Conservation (phyloP, 2,113 vertebrate genomes). For the Pipra filicauda region DNA sequence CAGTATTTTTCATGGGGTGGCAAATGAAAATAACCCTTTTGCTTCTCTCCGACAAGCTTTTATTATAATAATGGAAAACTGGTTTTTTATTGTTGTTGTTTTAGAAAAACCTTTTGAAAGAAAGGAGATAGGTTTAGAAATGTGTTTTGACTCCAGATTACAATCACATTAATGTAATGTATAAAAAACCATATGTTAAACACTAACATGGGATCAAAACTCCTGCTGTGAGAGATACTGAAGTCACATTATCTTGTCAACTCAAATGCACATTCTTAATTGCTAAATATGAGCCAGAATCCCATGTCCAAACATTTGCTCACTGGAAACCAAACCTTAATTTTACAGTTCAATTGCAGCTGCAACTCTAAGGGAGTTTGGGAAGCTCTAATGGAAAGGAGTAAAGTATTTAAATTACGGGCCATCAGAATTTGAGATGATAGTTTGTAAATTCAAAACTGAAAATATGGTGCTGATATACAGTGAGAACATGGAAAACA, state of each 20-base stretch:
- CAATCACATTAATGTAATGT: conserved; percentile 1
- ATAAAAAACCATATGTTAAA: neutral
- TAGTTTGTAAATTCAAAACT: neutral
- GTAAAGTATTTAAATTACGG: neutral
- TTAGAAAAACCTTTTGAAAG: neutral
- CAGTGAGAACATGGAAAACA: neutral
- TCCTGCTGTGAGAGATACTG: neutral
- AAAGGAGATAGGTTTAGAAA: neutral
- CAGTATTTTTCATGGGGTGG: neutral
- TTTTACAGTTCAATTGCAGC: conserved; percentile 45
- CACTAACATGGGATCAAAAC: conserved; percentile 19
- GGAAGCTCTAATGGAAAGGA: neutral
- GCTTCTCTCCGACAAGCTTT: neutral
- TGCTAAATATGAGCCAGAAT: conserved; percentile 49
- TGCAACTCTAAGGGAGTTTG: neutral
- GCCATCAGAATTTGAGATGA: neutral
- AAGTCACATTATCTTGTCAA: conserved; percentile 51
- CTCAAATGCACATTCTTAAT: conserved; percentile 52
- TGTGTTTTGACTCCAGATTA: neutral
- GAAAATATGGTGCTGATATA: neutral
- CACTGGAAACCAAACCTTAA: conserved; percentile 1
- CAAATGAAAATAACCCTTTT: neutral
- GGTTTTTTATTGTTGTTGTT: neutral
- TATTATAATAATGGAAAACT: neutral
- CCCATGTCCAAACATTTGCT: conserved; percentile 45